phyloP scores from a whole-genome alignment of 37 sponge, comb jelly and placozoan genomes.

The Eunapius fragilis region DNA sequence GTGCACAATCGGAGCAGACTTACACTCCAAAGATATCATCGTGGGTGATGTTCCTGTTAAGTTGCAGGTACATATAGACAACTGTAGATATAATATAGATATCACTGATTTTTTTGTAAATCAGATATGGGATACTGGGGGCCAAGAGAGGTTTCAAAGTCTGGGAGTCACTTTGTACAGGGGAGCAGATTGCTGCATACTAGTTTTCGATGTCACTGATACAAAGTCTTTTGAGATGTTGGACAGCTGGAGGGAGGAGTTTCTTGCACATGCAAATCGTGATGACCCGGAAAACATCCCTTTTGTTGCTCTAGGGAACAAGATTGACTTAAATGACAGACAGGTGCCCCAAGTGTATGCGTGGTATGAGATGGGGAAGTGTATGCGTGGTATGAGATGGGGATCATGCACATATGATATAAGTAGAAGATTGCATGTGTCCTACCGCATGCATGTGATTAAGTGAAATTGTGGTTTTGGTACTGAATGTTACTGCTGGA shows the following conservation, averaged over 20 bases:
- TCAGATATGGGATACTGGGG: not conserved
- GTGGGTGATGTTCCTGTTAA: not conserved
- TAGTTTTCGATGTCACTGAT: not conserved
- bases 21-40: not conserved
- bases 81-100: not conserved
- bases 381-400: too few species aligned
- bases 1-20: not conserved
- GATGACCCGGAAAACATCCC: not conserved
- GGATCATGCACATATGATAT: too few species aligned
- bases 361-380: not conserved
- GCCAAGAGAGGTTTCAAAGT: not conserved
- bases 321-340: not conserved
- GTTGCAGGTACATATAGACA: not conserved
- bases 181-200: not conserved
- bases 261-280: not conserved
- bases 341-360: not conserved
- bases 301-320: not conserved
- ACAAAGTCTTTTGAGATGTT: not conserved
- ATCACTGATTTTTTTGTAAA: not conserved
- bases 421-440: too few species aligned
- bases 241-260: not conserved
- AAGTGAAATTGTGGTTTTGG: too few species aligned
- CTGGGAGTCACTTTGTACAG: not conserved
- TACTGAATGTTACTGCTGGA: too few species aligned
- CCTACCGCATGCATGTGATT: too few species aligned